These are phyloP conservation scores for Cephus runcator DNA, from an alignment of 2,888 invertebrate species.

Conservation along the genomic window DNA sequence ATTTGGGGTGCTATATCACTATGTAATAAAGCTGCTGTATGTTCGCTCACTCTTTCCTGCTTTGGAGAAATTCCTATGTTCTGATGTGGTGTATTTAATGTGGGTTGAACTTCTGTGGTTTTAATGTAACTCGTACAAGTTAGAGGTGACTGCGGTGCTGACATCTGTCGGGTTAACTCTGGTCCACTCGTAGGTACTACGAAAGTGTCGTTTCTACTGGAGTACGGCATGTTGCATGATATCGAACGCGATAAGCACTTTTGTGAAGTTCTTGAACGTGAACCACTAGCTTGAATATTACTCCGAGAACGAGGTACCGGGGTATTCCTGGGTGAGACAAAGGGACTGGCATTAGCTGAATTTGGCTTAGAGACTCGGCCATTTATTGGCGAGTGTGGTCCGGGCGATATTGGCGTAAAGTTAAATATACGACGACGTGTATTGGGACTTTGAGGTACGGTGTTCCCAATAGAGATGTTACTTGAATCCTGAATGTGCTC, in stretches of 20 bases:
- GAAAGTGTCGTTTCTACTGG: slow-evolving; percentile 51
- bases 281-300: slow-evolving; percentile 68
- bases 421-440: slow-evolving; percentile 83
- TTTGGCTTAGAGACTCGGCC: slow-evolving; percentile 70
- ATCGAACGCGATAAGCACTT: slow-evolving; percentile 58
- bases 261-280: slow-evolving; percentile 44
- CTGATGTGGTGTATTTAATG: slow-evolving; percentile 25
- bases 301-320: slow-evolving; percentile 77
- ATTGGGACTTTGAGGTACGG: slow-evolving; percentile 80
- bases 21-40: slow-evolving; percentile 34
- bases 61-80: slow-evolving; percentile 10
- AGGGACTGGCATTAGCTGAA: slow-evolving; percentile 80
- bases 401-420: slow-evolving; percentile 88
- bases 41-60: slow-evolving; percentile 12
- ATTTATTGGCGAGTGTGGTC: slow-evolving; percentile 74
- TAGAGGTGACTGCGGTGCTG: slow-evolving; percentile 46
- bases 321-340: slow-evolving; percentile 84
- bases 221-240: slow-evolving; percentile 58
- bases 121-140: slow-evolving; percentile 40
- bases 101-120: slow-evolving; percentile 45
- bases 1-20: slow-evolving; percentile 53
- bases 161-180: slow-evolving; percentile 38
- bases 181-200: slow-evolving; percentile 56
- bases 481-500: slow-evolving; percentile 53
- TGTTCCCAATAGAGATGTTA: slow-evolving; percentile 48